Evolutionary conservation across 2,113 vertebrate species (phyloP).

Genomic region (Phrynosoma blainvillii): DNA sequence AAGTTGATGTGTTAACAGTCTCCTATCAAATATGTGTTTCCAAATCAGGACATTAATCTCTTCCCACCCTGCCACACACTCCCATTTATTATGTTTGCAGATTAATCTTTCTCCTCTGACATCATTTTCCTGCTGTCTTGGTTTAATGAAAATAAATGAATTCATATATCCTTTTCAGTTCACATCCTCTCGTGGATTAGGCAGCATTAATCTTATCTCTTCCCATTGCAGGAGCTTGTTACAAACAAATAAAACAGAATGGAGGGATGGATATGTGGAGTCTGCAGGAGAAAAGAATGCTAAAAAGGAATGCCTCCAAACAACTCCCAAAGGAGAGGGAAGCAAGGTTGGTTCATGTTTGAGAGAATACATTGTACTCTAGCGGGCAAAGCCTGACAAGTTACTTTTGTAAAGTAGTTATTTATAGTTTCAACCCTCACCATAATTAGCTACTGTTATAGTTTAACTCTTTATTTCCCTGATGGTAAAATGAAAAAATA

Average conservation of each 20-base stretch:
- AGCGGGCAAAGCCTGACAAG: no score
- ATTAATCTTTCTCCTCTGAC: conserved; percentile 17
- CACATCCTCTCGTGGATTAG: background rate
- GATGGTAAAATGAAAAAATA: no score
- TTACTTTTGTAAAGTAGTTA: no score
- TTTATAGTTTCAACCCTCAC: no score
- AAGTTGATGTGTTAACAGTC: conserved; percentile 4
- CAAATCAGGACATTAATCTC: conserved; percentile 19
- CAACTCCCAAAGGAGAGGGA: background rate
- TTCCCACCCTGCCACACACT: background rate
- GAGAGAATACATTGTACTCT: background rate
- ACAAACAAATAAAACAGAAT: conserved; percentile 4
- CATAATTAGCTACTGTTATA: no score
- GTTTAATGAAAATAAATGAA: conserved; percentile 32
- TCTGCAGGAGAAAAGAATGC: background rate
- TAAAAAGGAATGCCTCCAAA: background rate
- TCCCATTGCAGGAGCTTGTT: background rate
- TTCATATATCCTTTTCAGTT: background rate
- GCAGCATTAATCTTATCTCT: background rate
- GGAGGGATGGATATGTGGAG: background rate
- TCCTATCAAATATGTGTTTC: conserved; percentile 12
- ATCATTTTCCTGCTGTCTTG: conserved; percentile 11
- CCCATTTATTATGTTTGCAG: background rate
- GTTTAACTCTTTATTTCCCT: no score
- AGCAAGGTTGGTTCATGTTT: background rate